These are phyloP conservation scores for Lepidocyrtoides sp. DNA, from an alignment of 2,888 invertebrate species.

Conservation along the genomic window DNA sequence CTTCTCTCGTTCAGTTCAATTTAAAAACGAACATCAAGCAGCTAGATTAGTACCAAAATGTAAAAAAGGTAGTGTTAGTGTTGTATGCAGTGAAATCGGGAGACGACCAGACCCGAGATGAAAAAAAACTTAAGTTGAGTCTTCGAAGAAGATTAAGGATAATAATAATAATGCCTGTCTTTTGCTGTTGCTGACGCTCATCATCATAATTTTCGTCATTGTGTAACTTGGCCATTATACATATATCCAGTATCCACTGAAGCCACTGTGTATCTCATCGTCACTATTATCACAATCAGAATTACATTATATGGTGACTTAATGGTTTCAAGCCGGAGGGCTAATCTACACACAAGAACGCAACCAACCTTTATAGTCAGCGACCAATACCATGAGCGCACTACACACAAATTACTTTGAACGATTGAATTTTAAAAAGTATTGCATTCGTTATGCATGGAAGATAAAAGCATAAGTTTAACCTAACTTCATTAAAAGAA, in stretches of 20 bases:
- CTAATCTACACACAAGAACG: constrained; percentile 84
- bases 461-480: too few species aligned
- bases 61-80: too few species aligned
- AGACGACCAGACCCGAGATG: neutral
- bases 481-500: too few species aligned
- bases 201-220: constrained; percentile 34
- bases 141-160: neutral
- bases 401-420: neutral
- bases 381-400: neutral
- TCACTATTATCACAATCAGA: constrained; percentile 23
- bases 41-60: neutral
- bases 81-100: neutral
- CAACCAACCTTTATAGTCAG: constrained; percentile 36
- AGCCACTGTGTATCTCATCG: constrained; percentile 10
- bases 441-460: too few species aligned
- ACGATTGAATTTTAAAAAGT: neutral
- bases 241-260: neutral
- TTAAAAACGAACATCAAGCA: neutral
- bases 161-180: constrained; percentile 41
- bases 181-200: neutral
- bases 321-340: constrained; percentile 80
- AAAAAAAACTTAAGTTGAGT: neutral
- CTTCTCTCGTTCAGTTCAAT: constrained; percentile 82
- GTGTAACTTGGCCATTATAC: neutral
- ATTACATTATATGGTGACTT: constrained; percentile 61